A percentile compares a stretch with the other conserved stretches of the same genome.
Conservation (phyloP, 92 coral and sea anemone species). For the Pocillopora grandis region DNA sequence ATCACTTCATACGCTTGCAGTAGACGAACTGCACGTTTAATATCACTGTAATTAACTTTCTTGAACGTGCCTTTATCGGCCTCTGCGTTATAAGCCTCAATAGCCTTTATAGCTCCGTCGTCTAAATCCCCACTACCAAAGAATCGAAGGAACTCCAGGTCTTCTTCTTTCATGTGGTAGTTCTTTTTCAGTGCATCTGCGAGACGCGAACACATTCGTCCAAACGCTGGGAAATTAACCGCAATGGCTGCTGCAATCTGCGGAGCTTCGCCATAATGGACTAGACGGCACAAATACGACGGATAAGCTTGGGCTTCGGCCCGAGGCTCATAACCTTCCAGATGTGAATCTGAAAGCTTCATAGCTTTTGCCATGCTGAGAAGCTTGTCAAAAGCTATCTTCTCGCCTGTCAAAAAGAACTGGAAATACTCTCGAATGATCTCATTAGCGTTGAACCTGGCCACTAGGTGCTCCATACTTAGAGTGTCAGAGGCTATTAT, state of each 20-base stretch:
- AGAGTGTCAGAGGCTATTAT: slow-evolving; percentile 20
- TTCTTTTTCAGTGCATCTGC: slow-evolving; percentile 27
- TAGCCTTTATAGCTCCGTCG: slow-evolving; percentile 17
- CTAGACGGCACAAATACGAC: slow-evolving; percentile 24
- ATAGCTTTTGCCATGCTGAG: slow-evolving; percentile 27
- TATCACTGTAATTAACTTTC: slow-evolving; percentile 21
- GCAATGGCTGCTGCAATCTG: slow-evolving; percentile 35
- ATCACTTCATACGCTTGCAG: slow-evolving; percentile 34
- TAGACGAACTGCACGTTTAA: slow-evolving; percentile 31
- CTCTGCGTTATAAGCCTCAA: slow-evolving; percentile 3
- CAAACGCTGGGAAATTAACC: slow-evolving; percentile 38
- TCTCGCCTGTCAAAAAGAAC: slow-evolving; percentile 23
- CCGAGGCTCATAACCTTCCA: slow-evolving; percentile 33
- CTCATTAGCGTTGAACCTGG: slow-evolving; percentile 17
- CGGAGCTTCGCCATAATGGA: slow-evolving; percentile 35
- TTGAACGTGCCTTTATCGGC: slow-evolving; percentile 17
- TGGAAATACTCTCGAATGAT: slow-evolving; percentile 34
- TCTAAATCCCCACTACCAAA: slow-evolving; percentile 26
- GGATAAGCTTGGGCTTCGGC: slow-evolving; percentile 33
- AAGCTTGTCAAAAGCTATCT: slow-evolving; percentile 7
- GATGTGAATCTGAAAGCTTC: slow-evolving; percentile 21
- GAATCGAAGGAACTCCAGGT: slow-evolving; percentile 25
- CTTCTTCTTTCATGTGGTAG: slow-evolving; percentile 34
- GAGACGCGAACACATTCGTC: slow-evolving; percentile 18
- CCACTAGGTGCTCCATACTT: slow-evolving; percentile 15